Base-by-base conservation (phyloP, 2,888 invertebrate genomes). In the Pseudococcus viburni region DNA sequence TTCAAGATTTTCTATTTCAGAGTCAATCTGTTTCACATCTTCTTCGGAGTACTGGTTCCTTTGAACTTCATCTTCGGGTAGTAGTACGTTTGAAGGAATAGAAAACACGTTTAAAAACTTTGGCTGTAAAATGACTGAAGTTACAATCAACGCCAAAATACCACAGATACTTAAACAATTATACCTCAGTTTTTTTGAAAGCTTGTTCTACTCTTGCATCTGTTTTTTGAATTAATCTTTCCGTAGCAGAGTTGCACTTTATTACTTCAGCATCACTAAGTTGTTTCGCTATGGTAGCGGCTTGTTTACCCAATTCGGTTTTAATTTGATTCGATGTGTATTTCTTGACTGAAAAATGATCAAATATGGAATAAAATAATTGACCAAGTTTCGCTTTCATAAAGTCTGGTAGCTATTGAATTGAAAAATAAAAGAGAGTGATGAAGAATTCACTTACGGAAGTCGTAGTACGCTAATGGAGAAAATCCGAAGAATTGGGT, bases 21-120 rank as follows among this genome's bases (percentile, higher is more conserved):
- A 33, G 39, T 85, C 55, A n/a, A 85, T 39, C n/a, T 51, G 55
- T 51, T n/a, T 26, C 15, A 26, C 26, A 17, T 85, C 59, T 55
- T 85, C 85, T 46, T 85, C 55, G 5, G 85, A 55, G 15, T 51
- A 85, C 17, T 85, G 85, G 6, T 85, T 51, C 26, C 22, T 85
- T 22, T 85, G 85, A 22, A 51, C 11, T 55, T 85, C 85, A 17
- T 85, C 85, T 85, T 51, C 51, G 5, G 85, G 59, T 26, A 85
- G 55, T 85, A 85, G n/a, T 12, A 85, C 59, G 46, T 85, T 51
- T 8, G 51, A 17, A 85, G 85, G 85, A 12, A 85, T 85, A 12
- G 51, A 5, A 26, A 85, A 85, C n/a, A 51, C 51, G n/a, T 19
- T 22, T 19, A 51, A 17, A 51, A 85, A 55, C 22, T 85, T 46